These are phyloP conservation scores for Herminia tarsipennalis DNA, from an alignment of 2,888 invertebrate genomes.

Conservation along the genomic window DNA sequence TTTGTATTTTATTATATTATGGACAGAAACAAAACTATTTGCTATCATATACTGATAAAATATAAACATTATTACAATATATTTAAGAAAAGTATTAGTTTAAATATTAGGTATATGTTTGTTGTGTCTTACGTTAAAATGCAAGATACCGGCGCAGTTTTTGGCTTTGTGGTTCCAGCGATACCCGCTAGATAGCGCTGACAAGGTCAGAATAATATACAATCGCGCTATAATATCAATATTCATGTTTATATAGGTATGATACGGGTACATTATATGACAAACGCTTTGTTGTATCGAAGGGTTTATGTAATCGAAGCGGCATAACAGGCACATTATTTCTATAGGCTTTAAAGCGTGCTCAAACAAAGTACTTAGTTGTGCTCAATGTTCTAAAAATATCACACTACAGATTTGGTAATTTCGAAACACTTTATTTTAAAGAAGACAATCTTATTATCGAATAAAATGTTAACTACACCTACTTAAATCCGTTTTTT, in stretches of 20 bases:
- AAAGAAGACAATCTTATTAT: too few species aligned
- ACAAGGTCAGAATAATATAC: slow-evolving; percentile 39
- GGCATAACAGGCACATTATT: slow-evolving; percentile 21
- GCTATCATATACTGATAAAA: too few species aligned
- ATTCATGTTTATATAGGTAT: slow-evolving; percentile 41
- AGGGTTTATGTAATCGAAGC: slow-evolving; percentile 36
- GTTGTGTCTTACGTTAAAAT: neutral
- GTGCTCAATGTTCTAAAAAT: slow-evolving; percentile 9
- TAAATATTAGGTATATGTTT: too few species aligned
- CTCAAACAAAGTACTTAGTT: slow-evolving; percentile 8
- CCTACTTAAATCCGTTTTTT: neutral
- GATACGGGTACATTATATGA: too few species aligned
- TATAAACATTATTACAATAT: too few species aligned
- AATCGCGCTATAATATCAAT: slow-evolving; percentile 39
- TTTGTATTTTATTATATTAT: slow-evolving; percentile 4
- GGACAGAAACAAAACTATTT: neutral
- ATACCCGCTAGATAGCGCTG: slow-evolving; percentile 56
- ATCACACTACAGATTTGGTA: too few species aligned
- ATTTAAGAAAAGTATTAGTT: too few species aligned
- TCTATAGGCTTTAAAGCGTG: slow-evolving; percentile 16
- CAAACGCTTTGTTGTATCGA: slow-evolving; percentile 29
- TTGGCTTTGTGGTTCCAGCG: slow-evolving; percentile 29
- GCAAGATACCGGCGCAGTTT: slow-evolving; percentile 9
- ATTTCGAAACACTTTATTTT: too few species aligned
- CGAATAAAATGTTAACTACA: too few species aligned